A percentile compares a stretch with the other conserved stretches of the same genome.
phyloP scores from a whole-genome alignment of 2,888 invertebrate genomes.

The Invenusta paracnida region DNA sequence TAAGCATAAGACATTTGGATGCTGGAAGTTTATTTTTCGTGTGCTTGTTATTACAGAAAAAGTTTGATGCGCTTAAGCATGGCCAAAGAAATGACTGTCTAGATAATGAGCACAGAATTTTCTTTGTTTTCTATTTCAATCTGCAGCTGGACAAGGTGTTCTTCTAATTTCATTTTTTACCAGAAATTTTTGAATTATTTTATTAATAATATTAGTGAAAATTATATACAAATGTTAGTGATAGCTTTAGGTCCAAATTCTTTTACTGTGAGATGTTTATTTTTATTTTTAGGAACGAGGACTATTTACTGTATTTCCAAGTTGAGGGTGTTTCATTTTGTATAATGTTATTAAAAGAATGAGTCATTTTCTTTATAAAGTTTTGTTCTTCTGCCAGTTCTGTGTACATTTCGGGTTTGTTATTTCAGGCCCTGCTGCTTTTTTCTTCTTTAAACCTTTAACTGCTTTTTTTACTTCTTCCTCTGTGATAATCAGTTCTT shows the following conservation, averaged over 20 bases:
- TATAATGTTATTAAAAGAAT: not conserved
- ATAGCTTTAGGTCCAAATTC: not conserved
- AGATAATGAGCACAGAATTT: not conserved
- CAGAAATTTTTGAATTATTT: not conserved
- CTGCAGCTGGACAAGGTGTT: not conserved
- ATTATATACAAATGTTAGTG: not conserved
- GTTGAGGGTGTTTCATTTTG: not conserved
- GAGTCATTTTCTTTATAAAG: not conserved
- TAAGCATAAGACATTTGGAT: not conserved
- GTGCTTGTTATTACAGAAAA: not conserved
- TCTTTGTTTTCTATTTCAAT: not conserved
- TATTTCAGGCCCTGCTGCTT: not conserved
- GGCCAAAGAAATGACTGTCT: constrained; percentile 8
- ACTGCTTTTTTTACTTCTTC: not conserved
- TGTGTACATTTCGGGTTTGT: not conserved
- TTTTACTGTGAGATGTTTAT: not conserved
- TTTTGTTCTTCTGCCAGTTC: not conserved
- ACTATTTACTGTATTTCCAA: not conserved
- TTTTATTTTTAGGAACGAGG: not conserved
- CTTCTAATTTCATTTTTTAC: not conserved
- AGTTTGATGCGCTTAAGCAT: not conserved
- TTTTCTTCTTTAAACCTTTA: not conserved
- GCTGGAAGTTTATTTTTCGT: not conserved
- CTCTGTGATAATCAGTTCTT: not conserved
- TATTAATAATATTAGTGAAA: not conserved